These are phyloP conservation scores for Drosophila putrida DNA, from an alignment of 2,888 invertebrate genomes.

Conservation along the genomic window DNA sequence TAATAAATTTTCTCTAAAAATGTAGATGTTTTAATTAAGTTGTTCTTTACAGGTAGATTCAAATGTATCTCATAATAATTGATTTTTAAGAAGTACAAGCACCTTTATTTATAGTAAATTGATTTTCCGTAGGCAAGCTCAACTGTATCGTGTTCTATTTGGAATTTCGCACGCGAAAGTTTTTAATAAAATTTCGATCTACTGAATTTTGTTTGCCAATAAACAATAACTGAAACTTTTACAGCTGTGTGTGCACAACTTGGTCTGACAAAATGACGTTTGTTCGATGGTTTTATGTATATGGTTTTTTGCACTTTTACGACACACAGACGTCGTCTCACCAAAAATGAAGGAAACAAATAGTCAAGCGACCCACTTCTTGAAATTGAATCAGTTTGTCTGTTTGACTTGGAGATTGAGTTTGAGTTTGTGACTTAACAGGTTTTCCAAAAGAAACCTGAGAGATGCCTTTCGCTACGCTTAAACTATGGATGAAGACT, in stretches of 20 bases:
- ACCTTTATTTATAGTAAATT: neutral
- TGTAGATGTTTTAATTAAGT: no score
- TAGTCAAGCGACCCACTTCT: conserved; percentile 47
- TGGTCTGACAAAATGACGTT: neutral
- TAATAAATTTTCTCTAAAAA: no score
- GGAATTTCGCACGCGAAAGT: conserved; percentile 6
- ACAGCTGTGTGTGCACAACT: conserved; percentile 23
- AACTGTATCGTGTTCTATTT: neutral
- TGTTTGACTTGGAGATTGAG: conserved; percentile 2
- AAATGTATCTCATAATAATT: no score
- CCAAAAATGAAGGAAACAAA: conserved; percentile 25
- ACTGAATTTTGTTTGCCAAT: conserved; percentile 17
- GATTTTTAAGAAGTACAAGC: no score
- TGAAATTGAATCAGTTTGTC: conserved; percentile 45
- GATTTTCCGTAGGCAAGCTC: neutral
- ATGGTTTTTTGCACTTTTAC: conserved; percentile 15
- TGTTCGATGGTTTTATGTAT: neutral
- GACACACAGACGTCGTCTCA: conserved; percentile 4
- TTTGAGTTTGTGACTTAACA: conserved; percentile 26
- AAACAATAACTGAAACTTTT: conserved; percentile 23
- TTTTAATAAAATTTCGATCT: conserved; percentile 4
- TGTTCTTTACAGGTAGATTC: no score
- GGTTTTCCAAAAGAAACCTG: conserved; percentile 35
- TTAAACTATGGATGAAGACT: neutral
- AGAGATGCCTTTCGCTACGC: conserved; percentile 41